Evolutionary conservation across 2,888 invertebrate species (phyloP), one percentile per base, ranked within the genome.

Genomic region (Danaus chrysippus): DNA sequence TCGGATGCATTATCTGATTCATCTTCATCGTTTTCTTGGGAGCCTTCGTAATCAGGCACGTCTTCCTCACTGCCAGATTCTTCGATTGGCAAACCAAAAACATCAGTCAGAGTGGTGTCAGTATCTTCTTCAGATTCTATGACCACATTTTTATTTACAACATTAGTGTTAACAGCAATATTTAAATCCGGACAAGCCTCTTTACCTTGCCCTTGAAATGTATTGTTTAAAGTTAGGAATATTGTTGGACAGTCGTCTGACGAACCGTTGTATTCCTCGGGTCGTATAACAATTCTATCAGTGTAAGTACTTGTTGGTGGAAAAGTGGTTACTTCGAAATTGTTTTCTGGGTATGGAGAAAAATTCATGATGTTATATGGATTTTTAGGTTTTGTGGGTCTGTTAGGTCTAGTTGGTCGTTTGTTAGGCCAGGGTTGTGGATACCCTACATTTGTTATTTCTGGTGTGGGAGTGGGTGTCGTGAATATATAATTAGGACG

Each of bases 121-220:
- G 77, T 77, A 55, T 89, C 87, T 69, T 87, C 89, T 8, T 89
- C 87, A 0, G 90, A 82, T 69, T 91, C 92, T 41, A 87, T 76
- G 10, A 90, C 85, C 34, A 90, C 83, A 65, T 92, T 92, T 64
- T 92, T 92, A 70, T 93, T 94, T 49, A 94, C 86, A 1, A 94
- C 91, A 72, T 94, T 94, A 0, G 94, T 94, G 68, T 94, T 94
- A 1, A 95, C 93, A 13, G 94, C 93, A 62, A 95, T 93, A 74
- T 94, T 94, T 64, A 94, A 81, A 82, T 94, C 94, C 0, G 94
- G 93, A 71, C 95, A 95, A 5, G 92, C 93, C 71, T 93, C 92
- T 76, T 94, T 94, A 55, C 87, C 92, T 74, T 93, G 91, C 6
- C 91, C 88, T 82, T 81, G 92, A 76, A 87, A 91, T 41, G 84